Evolutionary conservation across 2,113 vertebrate species (phyloP), one percentile per base, ranked within the genome.

Genomic region (Lophochroa leadbeateri): DNA sequence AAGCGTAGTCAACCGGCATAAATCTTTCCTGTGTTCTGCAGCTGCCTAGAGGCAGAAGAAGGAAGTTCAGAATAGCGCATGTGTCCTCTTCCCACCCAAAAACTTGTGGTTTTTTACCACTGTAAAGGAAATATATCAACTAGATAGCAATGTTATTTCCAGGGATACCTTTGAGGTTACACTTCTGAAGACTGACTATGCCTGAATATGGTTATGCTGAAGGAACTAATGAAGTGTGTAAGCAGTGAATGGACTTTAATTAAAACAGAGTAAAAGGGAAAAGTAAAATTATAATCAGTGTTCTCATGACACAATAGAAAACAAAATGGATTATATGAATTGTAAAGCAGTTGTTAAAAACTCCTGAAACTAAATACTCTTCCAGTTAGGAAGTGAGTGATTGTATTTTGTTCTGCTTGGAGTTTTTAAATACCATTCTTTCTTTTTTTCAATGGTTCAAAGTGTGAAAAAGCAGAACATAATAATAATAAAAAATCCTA

Each of bases 21-120:
- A 75, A 57, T 64, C 33, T 83, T 88, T 64, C 23, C 23, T 77
- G 15, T 47, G 27, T 60, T 80, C 19, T 72, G 8, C 10, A 50
- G 20, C 11, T 65, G 60, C n/a, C 20, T 31, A 37, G 16, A 7
- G 21, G 78, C 41, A 44, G 53, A 24, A 82, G 39, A 49, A 72
- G 19, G 29, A 80, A 65, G 17, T 12, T 84, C 12, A 52, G 29
- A 41, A 29, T 8, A 52, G 4, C 9, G 8, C 11, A 13, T 39
- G 7, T 39, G 20, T 3, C 9, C 0, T 0, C 24, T 86, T n/a
- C 41, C 65, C 33, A 47, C 10, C 13, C 33, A 57, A 57, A 65
- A 24, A 27, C 68, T 65, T 77, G 20, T 15, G 4, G 1, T 2
- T 24, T 74, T 46, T 76, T 29, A 21, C 5, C 12, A 31, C 12